Percentiles rank a stretch among this genome's conserved stretches.
phyloP scores from a whole-genome alignment of 2,888 invertebrate genomes.

The Orthosia gracilis region DNA sequence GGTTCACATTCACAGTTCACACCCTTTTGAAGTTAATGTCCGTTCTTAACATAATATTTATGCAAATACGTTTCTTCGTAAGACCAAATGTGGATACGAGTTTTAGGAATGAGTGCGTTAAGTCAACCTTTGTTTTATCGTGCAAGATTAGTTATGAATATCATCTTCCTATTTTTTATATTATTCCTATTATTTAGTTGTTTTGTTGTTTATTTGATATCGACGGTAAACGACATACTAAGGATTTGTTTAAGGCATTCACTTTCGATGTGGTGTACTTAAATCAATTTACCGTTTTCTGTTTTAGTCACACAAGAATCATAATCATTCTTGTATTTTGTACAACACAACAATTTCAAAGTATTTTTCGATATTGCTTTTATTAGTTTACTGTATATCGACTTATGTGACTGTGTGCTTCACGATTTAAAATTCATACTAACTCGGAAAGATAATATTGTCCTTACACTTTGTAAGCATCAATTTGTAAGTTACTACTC shows the following conservation, averaged over 20 bases:
- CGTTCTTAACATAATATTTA: conserved; percentile 62
- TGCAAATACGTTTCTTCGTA: conserved; percentile 67
- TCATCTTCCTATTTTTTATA: neutral
- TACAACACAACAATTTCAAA: too few species aligned
- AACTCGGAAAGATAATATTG: conserved; percentile 15
- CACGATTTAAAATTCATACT: conserved; percentile 1
- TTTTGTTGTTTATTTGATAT: too few species aligned
- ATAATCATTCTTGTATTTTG: too few species aligned
- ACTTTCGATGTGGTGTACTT: too few species aligned
- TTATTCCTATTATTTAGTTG: neutral
- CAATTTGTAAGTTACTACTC: neutral
- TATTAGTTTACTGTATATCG: neutral
- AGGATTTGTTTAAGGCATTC: too few species aligned
- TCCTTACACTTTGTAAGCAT: neutral
- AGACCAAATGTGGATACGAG: conserved; percentile 42
- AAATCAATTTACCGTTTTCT: neutral
- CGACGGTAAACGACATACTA: too few species aligned
- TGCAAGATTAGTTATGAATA: neutral
- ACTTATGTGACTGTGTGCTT: neutral
- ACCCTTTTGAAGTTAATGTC: conserved; percentile 65
- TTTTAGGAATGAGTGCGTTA: conserved; percentile 48
- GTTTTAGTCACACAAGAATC: neutral
- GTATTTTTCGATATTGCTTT: too few species aligned
- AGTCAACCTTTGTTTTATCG: conserved; percentile 14
- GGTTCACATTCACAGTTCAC: conserved; percentile 56